phyloP scores from a whole-genome alignment of 2,113 vertebrate species.

The Solea solea region DNA sequence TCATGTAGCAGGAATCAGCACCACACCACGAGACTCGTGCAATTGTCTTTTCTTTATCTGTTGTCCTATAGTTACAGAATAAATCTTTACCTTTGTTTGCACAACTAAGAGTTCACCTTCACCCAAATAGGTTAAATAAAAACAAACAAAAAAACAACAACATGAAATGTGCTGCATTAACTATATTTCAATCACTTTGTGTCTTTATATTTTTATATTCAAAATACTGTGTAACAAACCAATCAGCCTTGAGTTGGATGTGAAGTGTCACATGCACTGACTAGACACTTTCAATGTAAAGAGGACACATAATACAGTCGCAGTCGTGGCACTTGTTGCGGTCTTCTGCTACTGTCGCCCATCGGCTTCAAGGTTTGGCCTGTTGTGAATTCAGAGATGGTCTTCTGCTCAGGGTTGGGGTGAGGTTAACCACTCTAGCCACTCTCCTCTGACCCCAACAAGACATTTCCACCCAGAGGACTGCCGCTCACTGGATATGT shows the following conservation, averaged over 20 bases:
- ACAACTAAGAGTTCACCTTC: constrained; percentile 11
- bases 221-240: background rate
- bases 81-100: constrained; percentile 13
- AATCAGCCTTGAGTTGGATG: constrained; percentile 1
- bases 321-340: too few relatives aligned
- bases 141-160: constrained; percentile 1
- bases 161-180: background rate
- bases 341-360: too few relatives aligned
- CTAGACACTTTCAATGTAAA: too few relatives aligned
- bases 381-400: too few relatives aligned
- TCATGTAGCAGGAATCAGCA: constrained; percentile 61
- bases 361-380: too few relatives aligned
- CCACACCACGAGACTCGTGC: constrained; percentile 52
- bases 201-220: background rate
- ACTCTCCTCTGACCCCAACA: too few relatives aligned
- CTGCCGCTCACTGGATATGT: too few relatives aligned
- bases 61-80: constrained; percentile 42
- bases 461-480: too few relatives aligned
- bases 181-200: background rate
- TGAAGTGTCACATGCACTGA: constrained; percentile 2
- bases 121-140: constrained; percentile 20
- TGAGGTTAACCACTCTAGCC: too few relatives aligned
- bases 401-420: too few relatives aligned
- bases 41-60: constrained; percentile 32
- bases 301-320: too few relatives aligned